These are phyloP conservation scores for Hydrotaea cyrtoneurina DNA, from an alignment of 2,888 invertebrate species.

Conservation along the genomic window DNA sequence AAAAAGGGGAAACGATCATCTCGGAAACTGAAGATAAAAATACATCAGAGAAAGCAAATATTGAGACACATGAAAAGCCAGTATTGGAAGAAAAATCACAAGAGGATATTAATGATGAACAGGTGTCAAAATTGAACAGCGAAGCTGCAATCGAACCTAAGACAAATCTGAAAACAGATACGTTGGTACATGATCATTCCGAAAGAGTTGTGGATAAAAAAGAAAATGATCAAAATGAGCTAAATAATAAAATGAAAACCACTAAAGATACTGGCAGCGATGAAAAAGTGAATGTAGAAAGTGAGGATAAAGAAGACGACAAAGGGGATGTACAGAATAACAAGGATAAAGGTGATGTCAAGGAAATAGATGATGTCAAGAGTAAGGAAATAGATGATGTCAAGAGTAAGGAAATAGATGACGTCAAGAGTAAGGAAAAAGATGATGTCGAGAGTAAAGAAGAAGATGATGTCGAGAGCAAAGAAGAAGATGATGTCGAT, in stretches of 20 bases:
- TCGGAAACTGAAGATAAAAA: neutral
- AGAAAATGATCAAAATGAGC: constrained; percentile 15
- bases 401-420: too few species aligned
- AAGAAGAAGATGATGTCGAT: neutral
- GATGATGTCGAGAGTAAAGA: neutral
- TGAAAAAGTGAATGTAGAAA: neutral
- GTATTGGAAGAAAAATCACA: neutral
- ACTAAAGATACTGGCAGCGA: neutral
- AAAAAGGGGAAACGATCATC: neutral
- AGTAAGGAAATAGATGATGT: neutral
- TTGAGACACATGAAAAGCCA: neutral
- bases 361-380: neutral
- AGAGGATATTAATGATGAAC: neutral
- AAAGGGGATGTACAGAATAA: neutral
- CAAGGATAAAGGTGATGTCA: neutral
- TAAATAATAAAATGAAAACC: neutral
- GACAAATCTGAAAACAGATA: neutral
- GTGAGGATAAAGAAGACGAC: neutral
- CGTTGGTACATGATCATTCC: neutral
- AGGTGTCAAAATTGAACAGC: neutral
- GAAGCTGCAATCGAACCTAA: neutral
- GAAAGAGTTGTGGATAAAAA: neutral
- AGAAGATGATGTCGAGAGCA: too few species aligned
- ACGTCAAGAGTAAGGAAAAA: too few species aligned
- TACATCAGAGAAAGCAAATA: neutral